Evolutionary conservation across 2,797 vertebrate species (phyloP).

Genomic region (Micropoecilia bifurca): DNA sequence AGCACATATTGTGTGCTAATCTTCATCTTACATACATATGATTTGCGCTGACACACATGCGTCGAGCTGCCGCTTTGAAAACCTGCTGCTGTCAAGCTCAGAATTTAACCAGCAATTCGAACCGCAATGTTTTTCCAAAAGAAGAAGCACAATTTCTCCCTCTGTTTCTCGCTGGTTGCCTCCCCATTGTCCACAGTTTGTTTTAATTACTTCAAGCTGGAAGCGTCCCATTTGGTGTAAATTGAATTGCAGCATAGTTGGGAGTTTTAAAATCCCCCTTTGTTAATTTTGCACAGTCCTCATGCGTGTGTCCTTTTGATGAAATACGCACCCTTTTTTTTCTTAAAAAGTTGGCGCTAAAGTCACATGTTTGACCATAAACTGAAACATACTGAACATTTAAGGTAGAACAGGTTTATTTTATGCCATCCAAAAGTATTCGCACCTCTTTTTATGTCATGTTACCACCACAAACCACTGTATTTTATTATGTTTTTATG

Average conservation of each 20-base stretch:
- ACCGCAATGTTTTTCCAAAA: slow-evolving; percentile 48
- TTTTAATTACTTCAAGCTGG: slow-evolving; percentile 45
- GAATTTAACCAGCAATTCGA: slow-evolving; percentile 32
- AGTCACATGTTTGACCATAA: not conserved
- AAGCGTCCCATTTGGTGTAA: slow-evolving; percentile 21
- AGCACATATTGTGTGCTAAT: not conserved
- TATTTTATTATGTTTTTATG: not conserved
- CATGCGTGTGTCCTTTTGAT: not conserved
- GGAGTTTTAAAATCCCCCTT: not conserved
- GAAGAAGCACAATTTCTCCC: slow-evolving; percentile 3
- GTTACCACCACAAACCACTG: not conserved
- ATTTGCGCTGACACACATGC: slow-evolving; percentile 8
- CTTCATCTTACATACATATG: not conserved
- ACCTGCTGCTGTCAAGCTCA: slow-evolving; percentile 20
- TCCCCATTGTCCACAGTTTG: slow-evolving; percentile 34
- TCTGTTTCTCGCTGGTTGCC: slow-evolving; percentile 26
- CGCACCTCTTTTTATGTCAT: not conserved
- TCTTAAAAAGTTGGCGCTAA: not conserved
- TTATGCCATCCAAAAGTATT: not conserved
- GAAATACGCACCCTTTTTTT: not conserved
- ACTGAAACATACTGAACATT: not conserved
- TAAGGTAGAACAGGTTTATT: not conserved
- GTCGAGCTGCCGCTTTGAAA: slow-evolving; percentile 16
- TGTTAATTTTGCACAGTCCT: not conserved
- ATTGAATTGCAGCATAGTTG: not conserved